Conservation (phyloP, 64 coral and sea anemone species). For the Dendrophyllia cribrosa region DNA sequence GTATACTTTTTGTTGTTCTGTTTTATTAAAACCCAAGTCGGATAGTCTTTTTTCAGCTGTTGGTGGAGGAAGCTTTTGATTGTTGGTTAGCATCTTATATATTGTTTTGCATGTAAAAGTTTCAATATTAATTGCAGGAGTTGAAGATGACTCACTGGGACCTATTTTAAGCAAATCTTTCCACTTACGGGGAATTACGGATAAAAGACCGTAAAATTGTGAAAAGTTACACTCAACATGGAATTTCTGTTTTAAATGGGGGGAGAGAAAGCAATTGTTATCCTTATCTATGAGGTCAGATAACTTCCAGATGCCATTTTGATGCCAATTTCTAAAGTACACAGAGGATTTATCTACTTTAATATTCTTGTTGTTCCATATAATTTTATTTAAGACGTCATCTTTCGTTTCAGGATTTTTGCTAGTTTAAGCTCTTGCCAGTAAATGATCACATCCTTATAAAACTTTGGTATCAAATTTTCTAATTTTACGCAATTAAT, state of each 20-base stretch:
- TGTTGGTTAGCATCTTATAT: not conserved
- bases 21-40: too few relatives aligned
- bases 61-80: not conserved
- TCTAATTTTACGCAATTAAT: not conserved
- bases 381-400: not conserved
- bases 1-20: too few relatives aligned
- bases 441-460: not conserved
- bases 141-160: not conserved
- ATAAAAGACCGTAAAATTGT: not conserved
- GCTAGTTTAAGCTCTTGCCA: not conserved
- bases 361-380: not conserved
- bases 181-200: not conserved
- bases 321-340: not conserved
- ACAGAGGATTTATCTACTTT: not conserved
- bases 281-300: not conserved
- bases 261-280: not conserved
- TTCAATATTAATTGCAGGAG: not conserved
- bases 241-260: too few relatives aligned
- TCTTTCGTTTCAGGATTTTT: not conserved
- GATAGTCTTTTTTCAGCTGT: not conserved
- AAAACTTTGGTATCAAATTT: not conserved
- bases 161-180: not conserved
- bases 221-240: not conserved
- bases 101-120: not conserved
- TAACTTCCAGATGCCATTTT: not conserved